Conservation (phyloP, 2,888 invertebrate species). For the Diogma glabrata region DNA sequence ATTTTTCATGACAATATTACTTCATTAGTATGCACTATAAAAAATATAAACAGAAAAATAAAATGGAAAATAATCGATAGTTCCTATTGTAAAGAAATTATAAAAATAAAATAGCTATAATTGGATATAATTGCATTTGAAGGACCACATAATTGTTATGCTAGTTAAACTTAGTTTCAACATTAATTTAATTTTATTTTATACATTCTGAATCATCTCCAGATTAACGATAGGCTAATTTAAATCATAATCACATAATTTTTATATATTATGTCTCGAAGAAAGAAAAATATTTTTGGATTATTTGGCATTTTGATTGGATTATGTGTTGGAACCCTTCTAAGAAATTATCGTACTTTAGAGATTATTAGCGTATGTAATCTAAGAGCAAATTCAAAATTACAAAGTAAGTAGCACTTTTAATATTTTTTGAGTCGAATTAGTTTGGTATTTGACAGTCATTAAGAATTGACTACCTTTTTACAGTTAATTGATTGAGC, state of each 20-base stretch:
- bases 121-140: neutral
- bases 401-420: conserved; percentile 15
- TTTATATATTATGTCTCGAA: conserved; percentile 27
- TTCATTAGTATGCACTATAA: conserved; percentile 1
- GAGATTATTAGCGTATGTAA: conserved; percentile 35
- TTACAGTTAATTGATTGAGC: too few relatives aligned
- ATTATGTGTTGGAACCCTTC: conserved; percentile 33
- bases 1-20: conserved; percentile 8
- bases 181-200: too few relatives aligned
- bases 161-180: neutral
- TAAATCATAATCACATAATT: too few relatives aligned
- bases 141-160: neutral
- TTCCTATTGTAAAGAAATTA: conserved; percentile 9
- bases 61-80: conserved; percentile 2
- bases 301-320: conserved; percentile 34
- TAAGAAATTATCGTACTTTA: conserved; percentile 35
- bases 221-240: too few relatives aligned
- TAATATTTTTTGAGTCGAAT: too few relatives aligned
- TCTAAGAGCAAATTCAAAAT: conserved; percentile 26
- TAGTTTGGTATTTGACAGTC: too few relatives aligned
- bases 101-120: conserved; percentile 10
- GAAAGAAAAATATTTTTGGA: conserved; percentile 34
- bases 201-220: too few relatives aligned
- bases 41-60: conserved; percentile 1
- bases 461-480: too few relatives aligned